Conservation (phyloP, 2,797 vertebrate genomes). For the Falco naumanni region DNA sequence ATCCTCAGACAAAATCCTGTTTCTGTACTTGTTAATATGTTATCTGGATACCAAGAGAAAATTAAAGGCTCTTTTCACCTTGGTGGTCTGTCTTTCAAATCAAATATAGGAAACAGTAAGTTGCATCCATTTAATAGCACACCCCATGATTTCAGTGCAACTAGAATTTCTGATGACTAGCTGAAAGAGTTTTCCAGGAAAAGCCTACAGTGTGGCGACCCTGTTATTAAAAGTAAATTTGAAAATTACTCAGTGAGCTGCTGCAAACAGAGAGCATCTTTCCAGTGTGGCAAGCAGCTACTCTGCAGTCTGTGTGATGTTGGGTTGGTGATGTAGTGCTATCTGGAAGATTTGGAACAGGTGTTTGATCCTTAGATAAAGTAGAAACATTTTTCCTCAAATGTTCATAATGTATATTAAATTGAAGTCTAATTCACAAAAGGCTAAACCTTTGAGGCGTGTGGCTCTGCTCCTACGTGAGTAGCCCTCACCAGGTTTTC, state of each 20-base stretch:
- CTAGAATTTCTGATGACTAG: background rate
- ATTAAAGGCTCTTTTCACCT: background rate
- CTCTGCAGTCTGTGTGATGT: rapidly evolving
- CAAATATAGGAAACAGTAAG: background rate
- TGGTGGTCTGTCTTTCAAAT: background rate
- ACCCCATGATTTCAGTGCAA: background rate
- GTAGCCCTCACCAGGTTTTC: background rate
- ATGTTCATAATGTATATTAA: background rate
- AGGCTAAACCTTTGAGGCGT: background rate
- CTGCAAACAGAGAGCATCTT: background rate
- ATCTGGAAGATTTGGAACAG: background rate
- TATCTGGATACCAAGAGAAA: background rate
- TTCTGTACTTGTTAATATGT: background rate
- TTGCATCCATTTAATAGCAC: background rate
- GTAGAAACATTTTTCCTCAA: background rate
- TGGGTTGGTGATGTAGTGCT: background rate
- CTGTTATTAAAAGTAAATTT: background rate
- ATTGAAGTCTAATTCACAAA: background rate
- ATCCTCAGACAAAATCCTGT: background rate
- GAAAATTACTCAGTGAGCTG: background rate
- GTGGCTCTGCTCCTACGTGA: background rate
- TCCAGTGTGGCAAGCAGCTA: background rate
- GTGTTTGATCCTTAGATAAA: background rate
- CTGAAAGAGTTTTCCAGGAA: background rate
- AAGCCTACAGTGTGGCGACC: background rate